Conservation (phyloP, 2,888 invertebrate genomes). For the Macrosiphum euphorbiae region DNA sequence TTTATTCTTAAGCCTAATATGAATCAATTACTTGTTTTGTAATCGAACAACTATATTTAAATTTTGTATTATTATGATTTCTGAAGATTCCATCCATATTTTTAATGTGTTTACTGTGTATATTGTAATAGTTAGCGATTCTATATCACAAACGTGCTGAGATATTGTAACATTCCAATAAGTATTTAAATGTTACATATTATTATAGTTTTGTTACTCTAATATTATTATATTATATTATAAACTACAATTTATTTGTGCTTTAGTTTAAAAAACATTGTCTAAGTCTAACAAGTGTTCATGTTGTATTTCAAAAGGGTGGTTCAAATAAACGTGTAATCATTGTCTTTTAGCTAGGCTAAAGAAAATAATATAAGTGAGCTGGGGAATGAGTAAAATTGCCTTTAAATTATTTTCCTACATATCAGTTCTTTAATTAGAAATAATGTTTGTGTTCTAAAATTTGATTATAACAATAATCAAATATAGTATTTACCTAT, state of each 20-base stretch:
- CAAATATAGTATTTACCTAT: not conserved
- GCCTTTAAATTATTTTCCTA: not conserved
- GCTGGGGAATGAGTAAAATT: not conserved
- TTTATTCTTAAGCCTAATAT: slow-evolving; percentile 11
- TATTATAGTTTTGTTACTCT: slow-evolving; percentile 43
- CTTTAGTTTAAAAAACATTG: slow-evolving; percentile 37
- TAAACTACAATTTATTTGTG: slow-evolving; percentile 22
- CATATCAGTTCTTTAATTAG: slow-evolving; percentile 40
- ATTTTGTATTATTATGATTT: slow-evolving; percentile 52
- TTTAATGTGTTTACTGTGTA: slow-evolving; percentile 25
- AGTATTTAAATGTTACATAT: slow-evolving; percentile 23
- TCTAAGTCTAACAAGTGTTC: slow-evolving; percentile 34
- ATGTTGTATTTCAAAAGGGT: slow-evolving; percentile 20
- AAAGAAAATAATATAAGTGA: not conserved
- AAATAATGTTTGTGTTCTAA: slow-evolving; percentile 50
- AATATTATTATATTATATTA: slow-evolving; percentile 12
- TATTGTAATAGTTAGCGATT: slow-evolving; percentile 22
- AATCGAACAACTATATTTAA: slow-evolving; percentile 35
- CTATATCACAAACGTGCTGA: not conserved
- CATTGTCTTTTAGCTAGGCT: slow-evolving; percentile 9
- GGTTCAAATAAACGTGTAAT: slow-evolving; percentile 19
- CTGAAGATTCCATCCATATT: slow-evolving; percentile 59
- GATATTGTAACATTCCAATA: slow-evolving; percentile 37
- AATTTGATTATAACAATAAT: slow-evolving; percentile 17
- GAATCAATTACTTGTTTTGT: slow-evolving; percentile 25